Base-by-base conservation (phyloP, 1,140 invertebrate genomes). In the Procambarus virginalis region DNA sequence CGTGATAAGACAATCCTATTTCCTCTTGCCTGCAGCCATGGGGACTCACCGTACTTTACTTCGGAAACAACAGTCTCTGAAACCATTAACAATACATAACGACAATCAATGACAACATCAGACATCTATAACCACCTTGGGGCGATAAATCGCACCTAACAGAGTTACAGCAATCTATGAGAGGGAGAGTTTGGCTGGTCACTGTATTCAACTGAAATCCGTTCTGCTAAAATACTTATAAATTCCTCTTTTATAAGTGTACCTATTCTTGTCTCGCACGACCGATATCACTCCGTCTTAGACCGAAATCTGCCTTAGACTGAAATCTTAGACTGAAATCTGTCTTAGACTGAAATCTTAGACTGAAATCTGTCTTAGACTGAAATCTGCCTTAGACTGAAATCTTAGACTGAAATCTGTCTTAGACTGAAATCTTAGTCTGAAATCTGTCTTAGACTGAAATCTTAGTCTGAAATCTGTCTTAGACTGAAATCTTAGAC, bases 51-150 rank as follows among this genome's bases (percentile, higher is more conserved):
- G 46, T 78, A 49, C 84, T 86, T 86, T 86, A 86, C 84, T 76
- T 46, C 10, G 10, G 60, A 49, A 22, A 75, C 83, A 68, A 58
- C 84, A 55, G 14, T 73, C 73, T 34, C 84, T 86, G 73, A 55
- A 86, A 58, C 73, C 84, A 78, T 86, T 86, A 76, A 86, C 84
- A 86, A 86, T 86, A 86, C 84, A 86, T 86, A 86, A 86, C 84
- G 51, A 76, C 84, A 86, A 86, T 86, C 84, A 86, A 77, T 77
- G 84, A 86, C 73, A 86, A 86, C 55, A 86, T 86, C 84, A 86
- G 84, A 76, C 84, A 86, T 86, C 84, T 86, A 58, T 86, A 86
- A 86, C 84, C 78, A 86, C 75, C 84, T 58, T 70, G 75, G 84
- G 84, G 68, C 75, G 76, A 86, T 86, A 86, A 86, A 86, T 86